Base-by-base conservation (phyloP, 1,140 invertebrate genomes). In the Myzus persicae region DNA sequence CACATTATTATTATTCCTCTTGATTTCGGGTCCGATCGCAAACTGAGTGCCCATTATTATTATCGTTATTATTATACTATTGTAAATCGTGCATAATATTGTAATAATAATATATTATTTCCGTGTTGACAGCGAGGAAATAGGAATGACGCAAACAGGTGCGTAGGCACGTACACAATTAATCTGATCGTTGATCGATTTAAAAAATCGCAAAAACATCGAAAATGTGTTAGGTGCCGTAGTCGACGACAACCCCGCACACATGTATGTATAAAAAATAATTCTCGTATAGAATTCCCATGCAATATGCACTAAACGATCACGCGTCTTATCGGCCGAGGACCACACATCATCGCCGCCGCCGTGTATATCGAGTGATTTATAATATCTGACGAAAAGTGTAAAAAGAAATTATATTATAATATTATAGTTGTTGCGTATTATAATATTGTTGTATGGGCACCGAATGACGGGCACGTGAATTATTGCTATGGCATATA, bases 321-420 rank as follows among this genome's bases (percentile, higher is more conserved):
- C 87, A 31, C 31, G 31, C 31, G 85, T 89, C 44, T 88, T 54
- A 89, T 54, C 87, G 48, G 26, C 46, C 44, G 18, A 54, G 54
- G 90, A 91, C 90, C 90, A 91, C 90, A 91, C 90, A 76, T 38
- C 42, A 42, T 90, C 36, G 26, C 54, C 54, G 76, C 54, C 54
- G 76, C 36, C 36, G n/a, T 44, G 40, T 85, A 44, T 31, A 44
- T 85, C 18, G 90, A 76, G 40, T 91, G 90, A 91, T 91, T 91
- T 91, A 76, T 91, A 48, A 76, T 76, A 76, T 76, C 59, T n/a
- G 59, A 76, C 59, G 31, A 67, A 67, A 67, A 51, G 48, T 26
- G 54, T n/a, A 76, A 76, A 76, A 76, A 76, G 31, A 76, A 76
- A 76, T 76, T 76, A 5, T 76, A 76, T 76, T 67, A 67, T 67